Conservation (phyloP, 1,140 invertebrate species). For the Portunus trituberculatus region DNA sequence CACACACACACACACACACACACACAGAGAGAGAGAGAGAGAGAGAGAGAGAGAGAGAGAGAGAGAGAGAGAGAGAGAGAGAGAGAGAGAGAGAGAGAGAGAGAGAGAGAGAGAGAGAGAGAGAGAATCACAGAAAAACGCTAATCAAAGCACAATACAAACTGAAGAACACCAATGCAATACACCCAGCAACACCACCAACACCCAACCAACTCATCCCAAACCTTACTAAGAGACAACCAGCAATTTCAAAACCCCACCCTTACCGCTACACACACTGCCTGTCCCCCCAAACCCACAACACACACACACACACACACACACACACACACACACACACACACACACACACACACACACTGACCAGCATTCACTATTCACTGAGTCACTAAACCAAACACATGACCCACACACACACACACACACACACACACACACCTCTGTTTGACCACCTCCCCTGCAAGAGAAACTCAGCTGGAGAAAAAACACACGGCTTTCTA, state of each 20-base stretch:
- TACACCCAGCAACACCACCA: too few species aligned
- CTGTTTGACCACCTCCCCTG: too few species aligned
- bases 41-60: background rate
- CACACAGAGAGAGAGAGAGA: background rate
- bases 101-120: constrained; percentile 41
- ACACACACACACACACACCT: background rate
- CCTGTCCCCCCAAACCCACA: too few species aligned
- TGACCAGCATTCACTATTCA: background rate
- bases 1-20: too few species aligned
- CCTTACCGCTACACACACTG: background rate
- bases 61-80: background rate
- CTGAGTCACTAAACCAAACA: background rate
- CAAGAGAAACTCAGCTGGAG: background rate
- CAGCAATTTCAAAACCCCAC: background rate
- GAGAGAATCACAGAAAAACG: background rate
- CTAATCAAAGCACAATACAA: too few species aligned
- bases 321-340: background rate
- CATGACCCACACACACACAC: background rate
- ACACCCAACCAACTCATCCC: too few species aligned
- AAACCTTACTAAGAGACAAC: too few species aligned
- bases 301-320: too few species aligned
- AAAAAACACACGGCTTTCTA: background rate
- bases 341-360: background rate
- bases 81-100: constrained; percentile 41
- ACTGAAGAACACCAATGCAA: too few species aligned